These are phyloP conservation scores for Plumapathes pennacea DNA, from an alignment of 92 coral and sea anemone genomes.

Conservation along the genomic window DNA sequence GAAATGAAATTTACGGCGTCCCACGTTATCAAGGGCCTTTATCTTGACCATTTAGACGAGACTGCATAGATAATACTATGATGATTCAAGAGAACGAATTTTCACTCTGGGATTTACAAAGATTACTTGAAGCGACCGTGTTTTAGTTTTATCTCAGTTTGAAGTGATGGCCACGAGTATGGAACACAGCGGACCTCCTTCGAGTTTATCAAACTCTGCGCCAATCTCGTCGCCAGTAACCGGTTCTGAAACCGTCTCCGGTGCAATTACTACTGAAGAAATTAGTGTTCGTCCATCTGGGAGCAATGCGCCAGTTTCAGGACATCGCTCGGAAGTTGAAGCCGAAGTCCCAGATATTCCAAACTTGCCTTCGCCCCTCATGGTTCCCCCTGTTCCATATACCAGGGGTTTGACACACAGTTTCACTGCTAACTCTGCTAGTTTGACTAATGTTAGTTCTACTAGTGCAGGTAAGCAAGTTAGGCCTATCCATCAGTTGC, in stretches of 20 bases:
- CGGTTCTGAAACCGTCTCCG: neutral
- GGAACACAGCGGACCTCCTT: no score
- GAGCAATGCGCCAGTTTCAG: no score
- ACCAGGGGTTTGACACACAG: neutral
- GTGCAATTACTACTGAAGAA: neutral
- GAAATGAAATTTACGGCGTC: neutral
- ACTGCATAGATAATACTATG: no score
- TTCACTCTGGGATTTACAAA: conserved; percentile 25
- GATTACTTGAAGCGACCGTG: no score
- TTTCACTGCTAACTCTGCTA: neutral
- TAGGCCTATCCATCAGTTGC: neutral
- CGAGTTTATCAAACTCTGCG: neutral
- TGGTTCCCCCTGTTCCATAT: conserved; percentile 29
- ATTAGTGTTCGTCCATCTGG: neutral
- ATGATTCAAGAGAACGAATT: no score
- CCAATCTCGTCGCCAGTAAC: neutral
- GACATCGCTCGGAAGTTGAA: no score
- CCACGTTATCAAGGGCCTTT: no score
- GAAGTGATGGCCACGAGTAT: no score
- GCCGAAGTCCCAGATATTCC: conserved; percentile 18
- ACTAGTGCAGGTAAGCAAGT: neutral
- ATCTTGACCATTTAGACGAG: neutral
- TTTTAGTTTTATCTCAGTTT: no score
- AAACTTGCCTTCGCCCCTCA: conserved; percentile 22
- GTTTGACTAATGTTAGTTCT: conserved; percentile 4